A percentile compares a stretch with the other conserved stretches of the same genome.
These are phyloP conservation scores for Synanthedon formicaeformis DNA, from an alignment of 2,888 invertebrate genomes.

Conservation along the genomic window DNA sequence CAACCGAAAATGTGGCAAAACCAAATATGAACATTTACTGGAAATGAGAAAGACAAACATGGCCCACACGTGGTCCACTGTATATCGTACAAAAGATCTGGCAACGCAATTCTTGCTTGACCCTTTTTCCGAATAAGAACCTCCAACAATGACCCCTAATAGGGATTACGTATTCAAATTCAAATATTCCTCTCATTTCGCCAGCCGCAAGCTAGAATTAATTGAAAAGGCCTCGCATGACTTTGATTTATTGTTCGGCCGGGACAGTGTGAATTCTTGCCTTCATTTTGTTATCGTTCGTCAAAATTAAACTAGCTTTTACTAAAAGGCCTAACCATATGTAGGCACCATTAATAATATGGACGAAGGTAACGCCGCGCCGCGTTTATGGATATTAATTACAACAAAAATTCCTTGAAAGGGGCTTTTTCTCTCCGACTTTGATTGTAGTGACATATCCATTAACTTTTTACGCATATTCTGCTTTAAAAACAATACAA, in stretches of 20 bases:
- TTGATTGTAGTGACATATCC: background rate
- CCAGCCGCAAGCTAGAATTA: conserved; percentile 26
- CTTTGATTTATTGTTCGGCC: conserved; percentile 23
- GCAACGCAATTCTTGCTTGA: conserved; percentile 28
- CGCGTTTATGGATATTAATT: background rate
- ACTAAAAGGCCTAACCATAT: background rate
- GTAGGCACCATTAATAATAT: conserved; percentile 3
- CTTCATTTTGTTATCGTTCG: background rate
- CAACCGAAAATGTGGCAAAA: conserved; percentile 35
- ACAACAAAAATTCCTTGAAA: background rate
- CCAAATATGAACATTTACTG: conserved; percentile 53
- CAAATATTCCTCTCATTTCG: conserved; percentile 21
- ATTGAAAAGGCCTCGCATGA: conserved; percentile 31
- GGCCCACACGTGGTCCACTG: conserved; percentile 12
- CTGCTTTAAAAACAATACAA: too few relatives aligned
- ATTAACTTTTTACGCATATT: too few relatives aligned
- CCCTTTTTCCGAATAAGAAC: conserved; percentile 21
- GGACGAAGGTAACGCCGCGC: background rate
- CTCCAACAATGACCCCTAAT: background rate
- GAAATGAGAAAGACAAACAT: conserved; percentile 54
- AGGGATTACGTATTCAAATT: conserved; percentile 27
- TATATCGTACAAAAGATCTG: conserved; percentile 38
- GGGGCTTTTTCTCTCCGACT: background rate
- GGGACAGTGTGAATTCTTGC: conserved; percentile 3
- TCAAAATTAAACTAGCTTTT: background rate